Evolutionary conservation across 2,113 vertebrate genomes (phyloP).

Genomic region (Chamaea fasciata): DNA sequence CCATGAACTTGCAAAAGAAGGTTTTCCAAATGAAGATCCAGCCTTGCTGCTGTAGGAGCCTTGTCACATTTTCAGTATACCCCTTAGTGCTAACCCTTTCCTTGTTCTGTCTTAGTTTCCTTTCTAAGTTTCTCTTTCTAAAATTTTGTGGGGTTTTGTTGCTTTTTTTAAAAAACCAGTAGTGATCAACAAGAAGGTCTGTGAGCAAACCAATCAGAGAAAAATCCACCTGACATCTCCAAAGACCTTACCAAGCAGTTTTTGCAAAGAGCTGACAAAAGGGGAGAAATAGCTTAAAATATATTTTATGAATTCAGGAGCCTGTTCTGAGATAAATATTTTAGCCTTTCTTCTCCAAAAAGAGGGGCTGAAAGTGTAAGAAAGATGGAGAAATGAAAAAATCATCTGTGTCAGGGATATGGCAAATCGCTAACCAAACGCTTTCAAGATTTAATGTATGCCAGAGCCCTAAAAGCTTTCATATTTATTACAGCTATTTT

Average conservation of each 20-base stretch:
- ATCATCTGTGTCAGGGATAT: background rate
- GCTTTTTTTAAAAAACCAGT: background rate
- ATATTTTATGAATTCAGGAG: background rate
- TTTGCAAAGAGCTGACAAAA: background rate
- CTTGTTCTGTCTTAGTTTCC: background rate
- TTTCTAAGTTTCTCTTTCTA: background rate
- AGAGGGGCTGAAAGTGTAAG: background rate
- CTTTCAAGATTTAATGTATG: background rate
- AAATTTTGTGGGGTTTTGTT: background rate
- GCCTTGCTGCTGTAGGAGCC: background rate
- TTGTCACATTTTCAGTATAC: background rate
- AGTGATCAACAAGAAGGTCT: background rate
- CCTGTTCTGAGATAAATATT: conserved; percentile 8
- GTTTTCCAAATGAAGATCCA: background rate
- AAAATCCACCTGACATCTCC: background rate
- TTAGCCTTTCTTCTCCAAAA: background rate
- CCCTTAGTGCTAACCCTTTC: background rate
- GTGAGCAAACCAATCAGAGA: background rate
- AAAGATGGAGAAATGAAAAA: background rate
- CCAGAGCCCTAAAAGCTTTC: background rate
- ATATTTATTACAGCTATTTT: background rate
- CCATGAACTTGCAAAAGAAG: background rate
- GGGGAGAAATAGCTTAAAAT: background rate
- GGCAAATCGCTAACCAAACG: background rate
- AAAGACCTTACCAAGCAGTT: background rate